phyloP scores from a whole-genome alignment of 2,797 vertebrate genomes.

The Lepilemur septentrionalis region DNA sequence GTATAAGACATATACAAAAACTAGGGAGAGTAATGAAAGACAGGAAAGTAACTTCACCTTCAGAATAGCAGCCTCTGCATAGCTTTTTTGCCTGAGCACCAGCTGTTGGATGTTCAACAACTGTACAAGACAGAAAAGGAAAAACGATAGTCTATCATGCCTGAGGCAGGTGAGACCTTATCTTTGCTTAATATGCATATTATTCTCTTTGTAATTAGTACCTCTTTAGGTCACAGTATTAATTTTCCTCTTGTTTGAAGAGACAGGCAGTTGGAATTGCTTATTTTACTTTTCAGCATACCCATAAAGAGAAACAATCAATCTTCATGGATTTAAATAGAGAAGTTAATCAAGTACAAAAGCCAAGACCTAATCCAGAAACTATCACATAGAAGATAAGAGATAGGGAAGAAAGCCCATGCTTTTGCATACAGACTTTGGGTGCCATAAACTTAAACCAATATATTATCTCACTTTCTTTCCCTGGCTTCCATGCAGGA shows the following conservation, averaged over 20 bases:
- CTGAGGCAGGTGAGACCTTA: neutral
- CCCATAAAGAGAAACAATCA: neutral
- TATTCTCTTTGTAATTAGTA: neutral
- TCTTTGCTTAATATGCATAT: neutral
- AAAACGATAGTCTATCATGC: neutral
- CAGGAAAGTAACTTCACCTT: neutral
- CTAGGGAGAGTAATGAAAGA: neutral
- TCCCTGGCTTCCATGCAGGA: neutral
- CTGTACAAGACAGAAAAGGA: neutral
- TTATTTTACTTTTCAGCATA: slow-evolving; percentile 60
- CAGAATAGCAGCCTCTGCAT: neutral
- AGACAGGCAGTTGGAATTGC: neutral
- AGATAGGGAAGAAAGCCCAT: neutral
- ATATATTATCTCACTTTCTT: neutral
- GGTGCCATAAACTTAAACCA: neutral
- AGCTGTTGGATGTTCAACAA: neutral
- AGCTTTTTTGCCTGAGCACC: neutral
- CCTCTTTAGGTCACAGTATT: slow-evolving; percentile 1
- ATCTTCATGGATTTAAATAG: neutral
- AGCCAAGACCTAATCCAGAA: neutral
- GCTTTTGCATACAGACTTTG: neutral
- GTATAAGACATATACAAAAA: neutral
- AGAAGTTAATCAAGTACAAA: slow-evolving; percentile 42
- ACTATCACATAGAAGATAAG: neutral
- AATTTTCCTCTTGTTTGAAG: slow-evolving; percentile 42